A percentile compares a stretch with the other conserved stretches of the same genome.
These are phyloP conservation scores for Carposina sasakii DNA, from an alignment of 1,140 invertebrate genomes.

Conservation along the genomic window DNA sequence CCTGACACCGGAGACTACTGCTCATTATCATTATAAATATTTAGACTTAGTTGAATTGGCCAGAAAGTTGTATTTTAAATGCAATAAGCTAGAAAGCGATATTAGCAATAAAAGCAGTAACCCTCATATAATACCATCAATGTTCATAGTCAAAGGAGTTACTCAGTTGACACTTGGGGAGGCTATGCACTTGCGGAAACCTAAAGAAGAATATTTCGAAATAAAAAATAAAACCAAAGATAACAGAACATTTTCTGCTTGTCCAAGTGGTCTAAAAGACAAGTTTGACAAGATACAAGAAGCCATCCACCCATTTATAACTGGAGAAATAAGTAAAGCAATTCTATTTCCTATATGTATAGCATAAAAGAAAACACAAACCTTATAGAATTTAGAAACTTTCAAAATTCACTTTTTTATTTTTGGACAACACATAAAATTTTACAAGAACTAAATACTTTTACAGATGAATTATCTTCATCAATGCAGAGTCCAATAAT, in stretches of 20 bases:
- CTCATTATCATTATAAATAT: slow-evolving; percentile 62
- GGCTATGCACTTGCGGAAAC: slow-evolving; percentile 53
- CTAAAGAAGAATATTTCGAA: slow-evolving; percentile 46
- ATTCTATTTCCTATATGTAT: background rate
- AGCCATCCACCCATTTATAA: slow-evolving; percentile 56
- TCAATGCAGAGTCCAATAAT: slow-evolving; percentile 53
- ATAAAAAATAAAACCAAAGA: slow-evolving; percentile 12
- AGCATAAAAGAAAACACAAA: background rate
- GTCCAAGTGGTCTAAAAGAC: slow-evolving; percentile 54
- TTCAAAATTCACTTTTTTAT: background rate
- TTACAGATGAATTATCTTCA: slow-evolving; percentile 55
- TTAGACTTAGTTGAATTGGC: slow-evolving; percentile 51
- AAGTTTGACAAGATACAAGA: slow-evolving; percentile 62
- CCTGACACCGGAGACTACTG: slow-evolving; percentile 45
- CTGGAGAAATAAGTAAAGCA: slow-evolving; percentile 58
- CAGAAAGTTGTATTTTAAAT: slow-evolving; percentile 60
- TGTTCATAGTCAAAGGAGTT: slow-evolving; percentile 61
- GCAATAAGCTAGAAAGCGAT: slow-evolving; percentile 43
- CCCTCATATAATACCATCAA: slow-evolving; percentile 37
- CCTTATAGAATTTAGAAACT: no score
- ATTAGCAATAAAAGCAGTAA: background rate
- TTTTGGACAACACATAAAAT: no score
- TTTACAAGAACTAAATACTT: slow-evolving; percentile 7
- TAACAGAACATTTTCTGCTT: slow-evolving; percentile 27
- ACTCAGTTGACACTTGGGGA: slow-evolving; percentile 62